Evolutionary conservation across 1,140 invertebrate genomes (phyloP).

Genomic region (Caenorhabditis remanei): DNA sequence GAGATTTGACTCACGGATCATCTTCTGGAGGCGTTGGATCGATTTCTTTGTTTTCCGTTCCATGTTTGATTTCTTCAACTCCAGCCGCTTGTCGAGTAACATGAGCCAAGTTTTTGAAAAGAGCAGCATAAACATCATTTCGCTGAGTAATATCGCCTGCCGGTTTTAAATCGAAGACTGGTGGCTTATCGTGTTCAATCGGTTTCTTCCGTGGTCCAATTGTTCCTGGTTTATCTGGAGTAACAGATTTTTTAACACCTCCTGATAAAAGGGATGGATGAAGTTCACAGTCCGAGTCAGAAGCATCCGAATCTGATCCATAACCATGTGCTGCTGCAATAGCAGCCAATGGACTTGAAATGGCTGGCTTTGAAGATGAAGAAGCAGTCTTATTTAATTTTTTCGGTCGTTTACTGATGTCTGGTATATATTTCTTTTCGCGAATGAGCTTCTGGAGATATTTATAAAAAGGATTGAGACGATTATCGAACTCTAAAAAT

Average conservation of each 20-base stretch:
- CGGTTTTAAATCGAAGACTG: not conserved
- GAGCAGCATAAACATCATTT: conserved; percentile 48
- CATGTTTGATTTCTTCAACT: conserved; percentile 3
- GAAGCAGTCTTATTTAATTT: not conserved
- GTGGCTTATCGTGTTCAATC: not conserved
- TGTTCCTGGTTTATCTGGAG: conserved; percentile 1
- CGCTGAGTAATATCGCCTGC: conserved; percentile 13
- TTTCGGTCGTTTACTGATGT: conserved; percentile 50
- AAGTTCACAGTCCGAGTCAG: conserved; percentile 69
- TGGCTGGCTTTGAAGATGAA: conserved; percentile 35
- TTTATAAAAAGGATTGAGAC: conserved; percentile 90
- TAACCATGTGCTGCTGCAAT: conserved; percentile 60
- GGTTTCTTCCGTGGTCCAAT: conserved; percentile 47
- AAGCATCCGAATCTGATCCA: conserved; percentile 59
- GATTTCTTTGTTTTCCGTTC: not conserved
- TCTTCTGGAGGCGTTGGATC: not conserved
- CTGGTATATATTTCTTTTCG: conserved; percentile 83
- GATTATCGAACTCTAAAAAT: conserved; percentile 89
- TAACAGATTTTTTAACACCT: conserved; percentile 22
- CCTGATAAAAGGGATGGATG: conserved; percentile 66
- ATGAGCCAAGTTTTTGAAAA: conserved; percentile 56
- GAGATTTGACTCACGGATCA: not conserved
- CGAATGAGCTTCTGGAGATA: conserved; percentile 87
- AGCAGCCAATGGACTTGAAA: conserved; percentile 56
- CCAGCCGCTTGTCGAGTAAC: conserved; percentile 36